Evolutionary conservation across 2,113 vertebrate species (phyloP), one percentile per base, ranked within the genome.

Genomic region (Ctenomys sociabilis): DNA sequence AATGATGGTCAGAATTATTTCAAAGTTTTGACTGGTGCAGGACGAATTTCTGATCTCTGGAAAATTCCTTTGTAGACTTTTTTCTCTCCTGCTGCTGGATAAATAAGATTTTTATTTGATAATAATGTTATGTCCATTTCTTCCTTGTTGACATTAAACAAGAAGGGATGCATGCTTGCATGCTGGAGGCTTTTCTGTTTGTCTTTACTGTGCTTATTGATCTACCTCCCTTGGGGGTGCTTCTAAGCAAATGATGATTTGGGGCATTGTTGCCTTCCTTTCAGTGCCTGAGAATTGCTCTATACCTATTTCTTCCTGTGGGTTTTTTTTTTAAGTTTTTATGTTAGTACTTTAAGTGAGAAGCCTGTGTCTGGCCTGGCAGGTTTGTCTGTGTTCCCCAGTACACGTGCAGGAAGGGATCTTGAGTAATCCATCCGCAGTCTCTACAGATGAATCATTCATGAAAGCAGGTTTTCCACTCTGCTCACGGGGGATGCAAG

Each of bases 391-490:
- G 16, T 1, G 1, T 16, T 21, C 3, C 52, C 0, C 0, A 3
- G 84, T 3, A 6, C 94, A 4, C 0, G 2, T 40, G 52, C 95
- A 68, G 88, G 85, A 72, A 61, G 57, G 57, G n/a, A 73, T 87
- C 68, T 40, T 54, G 84, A 93, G 93, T 91, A 94, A 97, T 91
- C 89, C 80, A 94, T 84, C 96, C 3, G 2, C 61, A 7, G 86
- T 70, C 82, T 92, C 85, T 11, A 17, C 16, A 57, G 89, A 83
- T 95, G 89, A 96, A 95, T 97, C 94, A 96, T 93, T 96, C 78
- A 91, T 91, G 83, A 94, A 22, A 7, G 64, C 80, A 75, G 83
- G 28, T 80, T 96, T 96, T 85, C 96, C 86, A 45, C 57, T 82
- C 78, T 0, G 40, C 94, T 93, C 61, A 7, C 2, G 3, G 54